phyloP scores from a whole-genome alignment of 2,113 vertebrate genomes.

The Neotoma lepida region DNA sequence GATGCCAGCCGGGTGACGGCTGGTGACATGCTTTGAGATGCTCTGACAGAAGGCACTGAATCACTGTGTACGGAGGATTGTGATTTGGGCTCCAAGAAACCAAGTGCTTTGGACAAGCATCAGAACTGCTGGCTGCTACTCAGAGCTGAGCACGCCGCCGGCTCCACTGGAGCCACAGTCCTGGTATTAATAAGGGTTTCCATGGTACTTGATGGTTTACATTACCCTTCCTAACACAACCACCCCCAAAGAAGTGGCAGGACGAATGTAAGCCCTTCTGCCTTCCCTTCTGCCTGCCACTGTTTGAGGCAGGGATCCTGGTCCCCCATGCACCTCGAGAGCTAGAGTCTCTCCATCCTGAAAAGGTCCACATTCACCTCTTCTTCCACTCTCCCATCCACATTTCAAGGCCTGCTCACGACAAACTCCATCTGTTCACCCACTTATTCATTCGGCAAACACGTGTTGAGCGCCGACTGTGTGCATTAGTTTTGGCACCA shows the following conservation, averaged over 20 bases:
- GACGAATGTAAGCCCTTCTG: constrained; percentile 15
- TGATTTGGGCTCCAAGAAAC: constrained; percentile 67
- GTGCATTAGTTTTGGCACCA: not conserved
- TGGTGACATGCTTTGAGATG: constrained; percentile 62
- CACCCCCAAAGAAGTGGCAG: constrained; percentile 31
- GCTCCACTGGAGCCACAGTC: not conserved
- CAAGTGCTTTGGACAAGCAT: constrained; percentile 57
- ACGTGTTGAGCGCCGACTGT: not conserved
- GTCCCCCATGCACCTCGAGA: not conserved
- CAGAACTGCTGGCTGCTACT: constrained; percentile 52
- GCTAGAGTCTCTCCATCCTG: no score
- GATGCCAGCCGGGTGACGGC: constrained; percentile 52
- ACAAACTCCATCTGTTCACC: not conserved
- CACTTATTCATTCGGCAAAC: not conserved
- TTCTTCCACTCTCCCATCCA: not conserved
- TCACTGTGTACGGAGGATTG: constrained; percentile 58
- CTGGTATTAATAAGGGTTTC: constrained; percentile 71
- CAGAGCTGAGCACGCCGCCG: constrained; percentile 2
- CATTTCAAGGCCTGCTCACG: not conserved
- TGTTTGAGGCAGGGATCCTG: not conserved
- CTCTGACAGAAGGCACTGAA: constrained; percentile 71
- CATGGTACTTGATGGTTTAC: constrained; percentile 68
- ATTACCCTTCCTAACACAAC: constrained; percentile 61
- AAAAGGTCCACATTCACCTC: not conserved
- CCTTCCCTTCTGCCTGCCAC: not conserved